A percentile compares a stretch with the other conserved stretches of the same genome.
These are phyloP conservation scores for Oreamnos americanus DNA, from an alignment of 2,113 vertebrate genomes.

Conservation along the genomic window DNA sequence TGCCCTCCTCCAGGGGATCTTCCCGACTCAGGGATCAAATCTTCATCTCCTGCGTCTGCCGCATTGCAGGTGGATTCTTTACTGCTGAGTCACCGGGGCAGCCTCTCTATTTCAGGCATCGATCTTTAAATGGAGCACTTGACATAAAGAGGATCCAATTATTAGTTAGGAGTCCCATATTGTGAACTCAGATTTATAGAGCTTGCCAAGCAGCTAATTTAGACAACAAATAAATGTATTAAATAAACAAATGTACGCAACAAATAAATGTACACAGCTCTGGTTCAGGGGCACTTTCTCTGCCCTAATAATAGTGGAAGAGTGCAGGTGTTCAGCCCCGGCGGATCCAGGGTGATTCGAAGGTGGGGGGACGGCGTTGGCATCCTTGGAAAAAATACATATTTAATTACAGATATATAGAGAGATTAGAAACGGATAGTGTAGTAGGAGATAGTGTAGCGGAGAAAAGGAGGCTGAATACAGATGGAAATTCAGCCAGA, in stretches of 20 bases:
- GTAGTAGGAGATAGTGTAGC: too few species aligned
- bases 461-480: too few species aligned
- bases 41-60: not conserved
- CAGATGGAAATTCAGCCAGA: too few species aligned
- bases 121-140: not conserved
- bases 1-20: not conserved
- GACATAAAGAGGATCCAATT: not conserved
- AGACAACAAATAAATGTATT: not conserved
- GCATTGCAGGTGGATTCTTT: not conserved
- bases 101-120: not conserved
- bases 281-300: not conserved
- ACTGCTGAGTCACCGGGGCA: not conserved
- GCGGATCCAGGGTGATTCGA: too few species aligned
- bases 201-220: not conserved
- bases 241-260: not conserved
- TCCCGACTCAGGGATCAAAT: not conserved
- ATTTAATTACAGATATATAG: too few species aligned
- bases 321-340: too few species aligned
- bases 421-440: too few species aligned
- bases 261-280: not conserved
- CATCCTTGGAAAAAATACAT: too few species aligned
- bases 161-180: not conserved
- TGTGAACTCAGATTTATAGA: not conserved
- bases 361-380: too few species aligned
- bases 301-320: not conserved